Evolutionary conservation across 2,888 invertebrate genomes (phyloP), one percentile per base, ranked within the genome.

Genomic region (Eupithecia abbreviata): DNA sequence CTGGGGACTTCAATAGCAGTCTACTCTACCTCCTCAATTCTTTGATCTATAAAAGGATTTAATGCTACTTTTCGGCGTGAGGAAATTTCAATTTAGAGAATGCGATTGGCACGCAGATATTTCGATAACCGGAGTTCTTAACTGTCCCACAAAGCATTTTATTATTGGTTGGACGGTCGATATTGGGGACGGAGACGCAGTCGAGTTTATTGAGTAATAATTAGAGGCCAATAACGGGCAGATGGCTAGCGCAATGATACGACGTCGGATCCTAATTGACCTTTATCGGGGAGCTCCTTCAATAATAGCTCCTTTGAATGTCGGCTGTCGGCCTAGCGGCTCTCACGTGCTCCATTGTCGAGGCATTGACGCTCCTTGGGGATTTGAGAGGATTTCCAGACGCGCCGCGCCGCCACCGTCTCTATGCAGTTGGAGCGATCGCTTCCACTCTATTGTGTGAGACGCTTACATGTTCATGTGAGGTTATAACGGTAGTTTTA

Each of bases 1-100:
- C 91, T 85, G 87, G 92, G 91, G 92, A 93, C 89, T 92, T 93
- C 91, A 91, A 94, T 93, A 89, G 90, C 88, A 90, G 90, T 89
- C 91, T 90, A 74, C 79, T 89, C 91, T 90, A 75, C 79, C 76
- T 89, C 84, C 88, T 90, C 88, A 85, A 91, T 92, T 92, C 92
- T 92, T 91, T 89, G 91, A 91, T 87, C 89, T 89, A 89, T 91
- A 91, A 92, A 91, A 89, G 92, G 91, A 91, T 93, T 91, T 91
- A 89, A 90, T 90, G 87, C 89, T 86, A 87, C 86, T 87, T 87
- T 89, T 87, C 87, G 88, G 88, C 86, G 86, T 84, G 84, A 89
- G 83, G 85, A 89, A 89, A 90, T 90, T 90, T 84, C 88, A 87
- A 90, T 90, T 85, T 88, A 83, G 84, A 85, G 85, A 86, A 83